Base-by-base conservation (phyloP, 2,797 vertebrate species). In the Argyrosomus regius region DNA sequence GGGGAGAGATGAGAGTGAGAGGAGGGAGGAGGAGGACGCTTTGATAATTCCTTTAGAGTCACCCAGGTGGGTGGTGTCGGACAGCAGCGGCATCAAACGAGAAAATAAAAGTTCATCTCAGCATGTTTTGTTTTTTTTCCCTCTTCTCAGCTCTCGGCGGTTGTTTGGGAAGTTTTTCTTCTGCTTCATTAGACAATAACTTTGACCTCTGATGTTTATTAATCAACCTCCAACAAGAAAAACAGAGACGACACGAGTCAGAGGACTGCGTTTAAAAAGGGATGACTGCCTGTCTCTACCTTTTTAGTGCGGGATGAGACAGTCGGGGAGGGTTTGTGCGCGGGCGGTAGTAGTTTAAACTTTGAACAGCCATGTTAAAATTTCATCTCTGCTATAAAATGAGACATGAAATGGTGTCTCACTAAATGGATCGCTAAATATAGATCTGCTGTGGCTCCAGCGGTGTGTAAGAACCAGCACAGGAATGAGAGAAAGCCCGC, bases 341-440 rank as follows among this genome's bases (percentile, higher is more conserved):
- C n/a, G 22, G 35, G 52, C 49, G 43, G 56, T 28, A 18, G 54
- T 39, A 41, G 57, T 84, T 86, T 28, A 72, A 81, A 81, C 57
- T 72, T 63, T 67, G 22, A 87, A 60, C n/a, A 69, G 56, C 3
- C 56, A 49, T 65, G 72, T 85, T 81, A 58, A 77, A 77, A 69
- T 72, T 77, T 71, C 10, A 83, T 81, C 75, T 77, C 53, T 72
- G 78, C 43, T 24, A 46, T 81, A 88, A 84, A 83, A 69, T 81
- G 60, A 80, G 52, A 50, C 46, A 58, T 84, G 75, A 80, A 83
- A 74, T 28, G 63, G 20, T 64, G 68, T 77, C 63, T 70, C 35
- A 39, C 74, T 54, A 67, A 67, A 82, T 67, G 66, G 68, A 63
- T 13, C 9, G 60, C 31, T 83, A 84, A 86, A 85, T 87, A 83